A percentile compares a stretch with the other conserved stretches of the same genome.
Evolutionary conservation across 2,888 invertebrate species (phyloP).

Genomic region (Dryococelus australis): DNA sequence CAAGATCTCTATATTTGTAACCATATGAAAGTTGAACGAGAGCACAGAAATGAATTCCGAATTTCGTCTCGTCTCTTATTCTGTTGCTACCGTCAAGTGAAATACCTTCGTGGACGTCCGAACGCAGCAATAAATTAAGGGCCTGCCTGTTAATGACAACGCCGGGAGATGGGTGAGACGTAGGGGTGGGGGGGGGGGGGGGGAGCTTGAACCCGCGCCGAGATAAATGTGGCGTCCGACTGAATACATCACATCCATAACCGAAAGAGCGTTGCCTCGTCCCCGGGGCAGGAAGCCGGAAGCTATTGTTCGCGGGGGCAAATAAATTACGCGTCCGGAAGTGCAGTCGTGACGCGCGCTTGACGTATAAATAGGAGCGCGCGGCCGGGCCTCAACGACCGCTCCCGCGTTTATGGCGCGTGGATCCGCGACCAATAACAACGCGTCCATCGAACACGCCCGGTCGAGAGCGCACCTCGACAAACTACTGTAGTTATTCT

Average conservation of each 20-base stretch:
- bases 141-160: too few relatives aligned
- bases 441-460: neutral
- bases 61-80: too few relatives aligned
- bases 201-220: neutral
- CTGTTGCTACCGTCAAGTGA: too few relatives aligned
- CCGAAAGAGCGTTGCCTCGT: neutral
- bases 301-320: neutral
- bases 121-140: too few relatives aligned
- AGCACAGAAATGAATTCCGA: too few relatives aligned
- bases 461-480: too few relatives aligned
- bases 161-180: too few relatives aligned
- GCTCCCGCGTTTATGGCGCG: neutral
- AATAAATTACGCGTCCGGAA: neutral
- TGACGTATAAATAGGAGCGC: neutral
- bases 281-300: neutral
- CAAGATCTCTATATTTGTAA: too few relatives aligned
- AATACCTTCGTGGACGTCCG: too few relatives aligned
- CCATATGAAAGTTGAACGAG: too few relatives aligned
- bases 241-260: conserved; percentile 16
- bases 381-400: neutral
- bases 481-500: too few relatives aligned
- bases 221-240: conserved; percentile 16
- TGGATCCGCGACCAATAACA: neutral
- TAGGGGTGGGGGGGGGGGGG: too few relatives aligned
- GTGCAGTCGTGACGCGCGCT: neutral